Conservation (phyloP, 2,797 vertebrate genomes). For the Chloroceryle amazona region DNA sequence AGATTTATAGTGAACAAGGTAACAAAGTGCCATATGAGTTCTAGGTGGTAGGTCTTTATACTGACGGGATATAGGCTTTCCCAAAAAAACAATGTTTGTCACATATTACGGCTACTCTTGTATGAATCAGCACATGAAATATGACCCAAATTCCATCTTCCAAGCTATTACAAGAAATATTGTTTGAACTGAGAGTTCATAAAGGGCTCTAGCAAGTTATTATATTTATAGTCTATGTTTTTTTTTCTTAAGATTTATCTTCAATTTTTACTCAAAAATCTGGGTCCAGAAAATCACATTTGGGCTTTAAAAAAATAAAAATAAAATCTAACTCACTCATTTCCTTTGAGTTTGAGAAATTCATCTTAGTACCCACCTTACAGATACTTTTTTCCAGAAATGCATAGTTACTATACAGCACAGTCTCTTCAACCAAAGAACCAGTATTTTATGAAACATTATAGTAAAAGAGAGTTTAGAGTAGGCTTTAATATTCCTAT, state of each 20-base stretch:
- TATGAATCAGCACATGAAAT: neutral
- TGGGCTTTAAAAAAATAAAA: neutral
- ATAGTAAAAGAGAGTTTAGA: slow-evolving; percentile 21
- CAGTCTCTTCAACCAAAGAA: neutral
- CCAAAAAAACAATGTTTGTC: neutral
- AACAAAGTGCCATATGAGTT: neutral
- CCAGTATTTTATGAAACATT: slow-evolving; percentile 19
- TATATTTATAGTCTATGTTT: neutral
- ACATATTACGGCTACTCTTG: neutral
- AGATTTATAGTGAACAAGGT: neutral
- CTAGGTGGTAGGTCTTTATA: neutral
- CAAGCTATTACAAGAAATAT: slow-evolving; percentile 15
- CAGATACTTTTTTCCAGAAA: neutral
- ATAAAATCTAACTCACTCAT: neutral
- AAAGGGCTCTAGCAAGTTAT: slow-evolving; percentile 5
- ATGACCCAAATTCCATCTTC: neutral
- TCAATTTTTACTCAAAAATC: neutral
- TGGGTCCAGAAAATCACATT: neutral
- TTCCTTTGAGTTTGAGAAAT: neutral
- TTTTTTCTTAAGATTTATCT: neutral
- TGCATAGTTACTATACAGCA: neutral
- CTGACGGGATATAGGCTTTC: neutral
- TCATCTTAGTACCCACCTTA: neutral
- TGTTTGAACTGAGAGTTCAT: neutral
- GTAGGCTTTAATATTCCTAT: slow-evolving; percentile 23